Conservation (phyloP, 2,888 invertebrate genomes). For the Melieria crassipennis region DNA sequence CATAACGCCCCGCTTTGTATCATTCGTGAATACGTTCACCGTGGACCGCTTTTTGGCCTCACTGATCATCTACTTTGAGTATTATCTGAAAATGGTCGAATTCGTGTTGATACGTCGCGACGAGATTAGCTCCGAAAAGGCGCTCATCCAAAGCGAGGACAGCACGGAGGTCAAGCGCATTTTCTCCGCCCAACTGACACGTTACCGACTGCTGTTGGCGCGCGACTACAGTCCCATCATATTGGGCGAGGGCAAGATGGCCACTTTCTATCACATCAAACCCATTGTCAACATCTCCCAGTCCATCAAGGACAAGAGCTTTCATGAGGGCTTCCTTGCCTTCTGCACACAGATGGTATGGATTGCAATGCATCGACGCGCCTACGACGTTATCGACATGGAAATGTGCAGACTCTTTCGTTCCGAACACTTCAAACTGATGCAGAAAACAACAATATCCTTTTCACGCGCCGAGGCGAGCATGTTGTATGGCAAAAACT, state of each 20-base stretch:
- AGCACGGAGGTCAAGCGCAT: constrained; percentile 56
- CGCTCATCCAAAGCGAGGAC: constrained; percentile 56
- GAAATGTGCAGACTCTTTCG: constrained; percentile 63
- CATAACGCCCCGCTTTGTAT: constrained; percentile 52
- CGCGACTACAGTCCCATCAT: constrained; percentile 61
- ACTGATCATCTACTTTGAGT: constrained; percentile 62
- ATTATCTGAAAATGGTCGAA: constrained; percentile 61
- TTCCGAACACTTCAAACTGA: constrained; percentile 59
- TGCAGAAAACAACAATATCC: constrained; percentile 45
- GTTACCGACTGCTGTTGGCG: constrained; percentile 61
- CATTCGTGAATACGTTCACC: constrained; percentile 57
- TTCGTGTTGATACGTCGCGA: constrained; percentile 60
- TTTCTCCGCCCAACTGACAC: constrained; percentile 55
- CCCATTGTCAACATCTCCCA: constrained; percentile 55
- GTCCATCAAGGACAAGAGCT: constrained; percentile 51
- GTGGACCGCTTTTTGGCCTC: constrained; percentile 58
- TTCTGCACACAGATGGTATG: constrained; percentile 59
- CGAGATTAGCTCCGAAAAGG: constrained; percentile 52
- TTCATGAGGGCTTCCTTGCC: constrained; percentile 60
- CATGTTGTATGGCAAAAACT: constrained; percentile 57
- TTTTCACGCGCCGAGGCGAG: constrained; percentile 53
- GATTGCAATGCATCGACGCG: constrained; percentile 60
- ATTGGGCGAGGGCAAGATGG: constrained; percentile 56
- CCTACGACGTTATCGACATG: constrained; percentile 57
- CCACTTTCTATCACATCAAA: constrained; percentile 55